Percentiles rank a stretch among this genome's conserved stretches.
Conservation (phyloP, 2,113 vertebrate species). For the Anser cygnoides region DNA sequence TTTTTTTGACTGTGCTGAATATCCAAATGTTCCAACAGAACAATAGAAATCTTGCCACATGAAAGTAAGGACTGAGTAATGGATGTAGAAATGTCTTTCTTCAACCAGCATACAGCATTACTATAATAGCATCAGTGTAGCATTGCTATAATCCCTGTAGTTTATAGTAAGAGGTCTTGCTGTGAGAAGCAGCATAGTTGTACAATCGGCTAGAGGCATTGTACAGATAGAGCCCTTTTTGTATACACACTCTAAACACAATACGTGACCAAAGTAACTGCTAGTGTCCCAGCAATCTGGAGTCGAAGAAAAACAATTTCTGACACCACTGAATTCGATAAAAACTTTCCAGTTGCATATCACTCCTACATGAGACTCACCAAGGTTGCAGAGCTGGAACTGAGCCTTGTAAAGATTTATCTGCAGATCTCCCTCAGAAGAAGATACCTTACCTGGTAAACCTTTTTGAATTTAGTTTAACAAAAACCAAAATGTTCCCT, state of each 20-base stretch:
- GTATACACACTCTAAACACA: not conserved
- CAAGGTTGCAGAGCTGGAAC: not conserved
- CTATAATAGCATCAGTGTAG: not conserved
- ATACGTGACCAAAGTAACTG: not conserved
- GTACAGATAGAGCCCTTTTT: not conserved
- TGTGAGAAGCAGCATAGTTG: not conserved
- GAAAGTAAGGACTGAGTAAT: not conserved
- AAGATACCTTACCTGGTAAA: not conserved
- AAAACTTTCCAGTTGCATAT: not conserved
- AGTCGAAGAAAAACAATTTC: not conserved
- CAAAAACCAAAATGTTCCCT: not conserved
- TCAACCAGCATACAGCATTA: not conserved
- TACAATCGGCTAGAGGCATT: not conserved
- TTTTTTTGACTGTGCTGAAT: not conserved
- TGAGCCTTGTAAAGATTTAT: not conserved
- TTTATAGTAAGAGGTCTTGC: not conserved
- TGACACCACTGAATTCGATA: not conserved
- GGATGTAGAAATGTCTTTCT: not conserved
- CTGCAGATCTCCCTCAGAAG: not conserved
- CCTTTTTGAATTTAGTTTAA: not conserved
- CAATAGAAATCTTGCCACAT: not conserved
- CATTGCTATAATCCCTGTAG: not conserved
- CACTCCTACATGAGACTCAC: not conserved
- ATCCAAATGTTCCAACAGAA: not conserved
- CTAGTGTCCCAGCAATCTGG: not conserved